Conservation (phyloP, 2,797 vertebrate species). For the Echiichthys vipera region DNA sequence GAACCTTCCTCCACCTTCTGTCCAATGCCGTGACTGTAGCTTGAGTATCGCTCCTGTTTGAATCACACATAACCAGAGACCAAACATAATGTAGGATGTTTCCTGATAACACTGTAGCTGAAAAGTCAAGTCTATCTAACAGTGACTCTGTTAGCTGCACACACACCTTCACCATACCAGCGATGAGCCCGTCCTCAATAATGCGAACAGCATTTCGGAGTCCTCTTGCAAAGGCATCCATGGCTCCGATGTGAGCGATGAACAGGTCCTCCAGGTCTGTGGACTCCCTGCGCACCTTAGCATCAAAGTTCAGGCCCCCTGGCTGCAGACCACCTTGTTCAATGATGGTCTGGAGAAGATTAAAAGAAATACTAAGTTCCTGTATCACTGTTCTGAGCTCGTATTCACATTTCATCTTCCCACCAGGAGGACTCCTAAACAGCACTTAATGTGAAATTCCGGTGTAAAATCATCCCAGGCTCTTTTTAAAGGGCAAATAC, state of each 20-base stretch:
- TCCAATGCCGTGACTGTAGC: constrained; percentile 74
- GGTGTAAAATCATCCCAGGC: no score
- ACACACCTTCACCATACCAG: constrained; percentile 74
- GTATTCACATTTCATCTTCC: no score
- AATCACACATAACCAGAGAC: constrained; percentile 32
- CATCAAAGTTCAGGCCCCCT: constrained; percentile 81
- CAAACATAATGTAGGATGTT: neutral
- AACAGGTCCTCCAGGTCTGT: constrained; percentile 81
- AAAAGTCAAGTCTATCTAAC: neutral
- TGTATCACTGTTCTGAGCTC: neutral
- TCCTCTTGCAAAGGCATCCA: constrained; percentile 82
- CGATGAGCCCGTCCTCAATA: constrained; percentile 71
- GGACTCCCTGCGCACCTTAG: constrained; percentile 80
- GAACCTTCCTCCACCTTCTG: constrained; percentile 72
- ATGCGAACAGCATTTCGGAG: constrained; percentile 76
- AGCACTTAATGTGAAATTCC: no score
- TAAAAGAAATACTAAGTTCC: neutral
- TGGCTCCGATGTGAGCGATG: constrained; percentile 79
- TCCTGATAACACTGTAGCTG: neutral
- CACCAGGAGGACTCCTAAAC: no score
- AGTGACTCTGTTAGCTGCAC: neutral
- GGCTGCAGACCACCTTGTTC: constrained; percentile 81
- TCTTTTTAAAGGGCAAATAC: no score
- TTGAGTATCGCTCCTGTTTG: constrained; percentile 75
- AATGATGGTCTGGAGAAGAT: constrained; percentile 68